Base-by-base conservation (phyloP, 1,140 invertebrate species). In the Steinernema feltiae region DNA sequence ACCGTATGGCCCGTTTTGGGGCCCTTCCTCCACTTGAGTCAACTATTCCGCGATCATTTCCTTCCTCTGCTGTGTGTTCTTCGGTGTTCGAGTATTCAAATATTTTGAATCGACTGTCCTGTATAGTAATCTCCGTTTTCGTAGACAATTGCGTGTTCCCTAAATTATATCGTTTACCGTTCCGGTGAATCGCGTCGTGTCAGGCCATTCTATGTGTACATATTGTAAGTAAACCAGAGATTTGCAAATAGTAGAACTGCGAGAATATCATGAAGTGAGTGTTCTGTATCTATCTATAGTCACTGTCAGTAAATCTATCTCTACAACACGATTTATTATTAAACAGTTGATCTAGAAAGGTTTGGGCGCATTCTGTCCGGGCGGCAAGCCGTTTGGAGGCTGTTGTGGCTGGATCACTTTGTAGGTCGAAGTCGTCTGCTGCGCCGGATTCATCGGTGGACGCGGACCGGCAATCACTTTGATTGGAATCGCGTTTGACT, bases 51-150 rank as follows among this genome's bases (percentile, higher is more conserved):
- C 53, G n/a, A n/a, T n/a, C n/a, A n/a, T 63, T 41, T 41, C 18
- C 53, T 63, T 63, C 53, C 53, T 63, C 53, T 63, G 53, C 53
- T 63, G 53, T 63, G 53, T 63, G 53, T 63, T 27, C 53, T 27
- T 63, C 53, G 3, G 53, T 15, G 15, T 15, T 63, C 24, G 15
- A 27, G 53, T 63, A 63, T n/a, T 63, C 53, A 63, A 63, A 63
- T 63, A 63, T 63, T 63, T 63, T 63, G 53, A 63, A 63, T 27
- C 15, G 7, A n/a, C 53, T 21, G 24, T 63, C 7, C 7, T 63
- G 7, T 41, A 7, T 18, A 7, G 7, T 41, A 41, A 41, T 41
- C 35, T 18, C n/a, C n/a, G n/a, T n/a, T n/a, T n/a, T n/a, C n/a
- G n/a, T n/a, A n/a, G n/a, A n/a, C n/a, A n/a, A n/a, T n/a, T n/a